These are phyloP conservation scores for Philotrypesis tridentata DNA, from an alignment of 1,140 invertebrate genomes.

Conservation along the genomic window DNA sequence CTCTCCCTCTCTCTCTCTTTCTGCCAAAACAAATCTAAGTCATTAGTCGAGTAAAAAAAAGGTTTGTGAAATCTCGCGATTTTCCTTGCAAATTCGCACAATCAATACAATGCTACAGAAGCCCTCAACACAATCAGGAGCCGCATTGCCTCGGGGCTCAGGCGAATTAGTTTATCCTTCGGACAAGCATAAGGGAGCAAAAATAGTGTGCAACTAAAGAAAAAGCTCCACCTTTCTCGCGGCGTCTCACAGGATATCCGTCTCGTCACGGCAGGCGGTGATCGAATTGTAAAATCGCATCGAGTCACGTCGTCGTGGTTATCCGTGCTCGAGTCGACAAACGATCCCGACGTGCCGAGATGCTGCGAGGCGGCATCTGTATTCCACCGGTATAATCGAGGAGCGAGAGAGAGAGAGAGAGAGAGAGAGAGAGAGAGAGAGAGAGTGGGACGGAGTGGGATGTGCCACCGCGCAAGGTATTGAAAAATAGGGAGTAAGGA, in stretches of 20 bases:
- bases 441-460: not conserved
- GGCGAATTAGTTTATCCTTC: not conserved
- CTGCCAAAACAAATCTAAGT: no score
- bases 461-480: not conserved
- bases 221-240: not conserved
- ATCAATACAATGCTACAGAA: not conserved
- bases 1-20: no score
- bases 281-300: constrained; percentile 47
- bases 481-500: constrained; percentile 16
- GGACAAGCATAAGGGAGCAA: not conserved
- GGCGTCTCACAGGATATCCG: constrained; percentile 12
- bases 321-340: constrained; percentile 40
- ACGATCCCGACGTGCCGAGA: constrained; percentile 33
- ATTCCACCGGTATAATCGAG: constrained; percentile 29
- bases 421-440: no score
- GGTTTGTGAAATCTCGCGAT: no score
- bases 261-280: constrained; percentile 10
- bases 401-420: not conserved
- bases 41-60: no score
- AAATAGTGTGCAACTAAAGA: not conserved
- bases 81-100: not conserved
- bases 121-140: not conserved
- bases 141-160: not conserved
- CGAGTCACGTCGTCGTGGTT: constrained; percentile 40
- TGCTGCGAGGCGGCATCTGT: constrained; percentile 31